Percentiles rank a stretch among this genome's conserved stretches.
These are phyloP conservation scores for Otis tarda DNA, from an alignment of 2,113 vertebrate genomes.

Conservation along the genomic window DNA sequence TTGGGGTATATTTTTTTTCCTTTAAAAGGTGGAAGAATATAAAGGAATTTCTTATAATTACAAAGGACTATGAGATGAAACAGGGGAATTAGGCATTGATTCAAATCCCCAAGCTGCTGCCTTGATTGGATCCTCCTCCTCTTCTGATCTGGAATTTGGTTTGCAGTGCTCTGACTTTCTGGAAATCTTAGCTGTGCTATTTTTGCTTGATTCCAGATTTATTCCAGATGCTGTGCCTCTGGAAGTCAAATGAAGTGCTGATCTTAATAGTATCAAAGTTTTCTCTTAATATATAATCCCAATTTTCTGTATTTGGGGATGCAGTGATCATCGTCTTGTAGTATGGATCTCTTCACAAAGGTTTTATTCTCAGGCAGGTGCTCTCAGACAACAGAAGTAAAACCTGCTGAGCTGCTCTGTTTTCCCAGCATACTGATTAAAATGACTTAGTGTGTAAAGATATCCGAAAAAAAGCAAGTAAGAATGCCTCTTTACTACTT, in stretches of 20 bases:
- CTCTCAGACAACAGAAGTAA: not conserved
- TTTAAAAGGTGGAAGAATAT: not conserved
- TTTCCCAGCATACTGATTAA: not conserved
- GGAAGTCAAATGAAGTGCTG: not conserved
- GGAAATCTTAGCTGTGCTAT: not conserved
- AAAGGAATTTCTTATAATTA: not conserved
- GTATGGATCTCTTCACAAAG: not conserved
- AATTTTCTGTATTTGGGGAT: not conserved
- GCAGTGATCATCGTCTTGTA: not conserved
- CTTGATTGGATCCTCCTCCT: constrained; percentile 26
- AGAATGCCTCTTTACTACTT: not conserved
- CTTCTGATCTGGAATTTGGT: constrained; percentile 12
- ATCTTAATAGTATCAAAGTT: not conserved
- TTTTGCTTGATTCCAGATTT: constrained; percentile 7
- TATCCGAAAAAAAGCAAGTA: not conserved
- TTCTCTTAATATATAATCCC: not conserved
- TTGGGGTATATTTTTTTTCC: not conserved
- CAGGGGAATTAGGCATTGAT: constrained; percentile 9
- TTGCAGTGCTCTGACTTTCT: not conserved
- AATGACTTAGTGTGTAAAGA: not conserved
- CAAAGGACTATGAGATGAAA: not conserved
- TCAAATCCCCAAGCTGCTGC: not conserved
- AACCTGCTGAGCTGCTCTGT: not conserved
- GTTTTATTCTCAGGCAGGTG: not conserved
- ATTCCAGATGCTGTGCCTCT: not conserved